Evolutionary conservation across 2,797 vertebrate species (phyloP).

Genomic region (Acestrorhynchus altus): DNA sequence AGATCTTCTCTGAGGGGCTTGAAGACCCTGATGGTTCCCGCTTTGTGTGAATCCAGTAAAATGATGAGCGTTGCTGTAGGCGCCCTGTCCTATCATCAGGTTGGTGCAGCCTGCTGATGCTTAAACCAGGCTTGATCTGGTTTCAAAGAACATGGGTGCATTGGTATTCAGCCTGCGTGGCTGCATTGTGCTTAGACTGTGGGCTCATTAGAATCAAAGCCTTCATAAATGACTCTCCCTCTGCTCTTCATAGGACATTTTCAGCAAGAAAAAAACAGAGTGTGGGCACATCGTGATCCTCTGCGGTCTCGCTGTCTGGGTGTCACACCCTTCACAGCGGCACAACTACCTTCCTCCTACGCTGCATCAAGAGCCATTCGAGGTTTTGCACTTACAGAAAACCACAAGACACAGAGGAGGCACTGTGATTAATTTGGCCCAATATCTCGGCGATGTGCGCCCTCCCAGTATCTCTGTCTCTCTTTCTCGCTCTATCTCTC

Average conservation of each 20-base stretch:
- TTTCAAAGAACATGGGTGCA: background rate
- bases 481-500: background rate
- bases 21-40: too few relatives aligned
- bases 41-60: too few relatives aligned
- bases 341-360: background rate
- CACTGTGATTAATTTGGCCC: conserved; percentile 13
- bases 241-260: background rate
- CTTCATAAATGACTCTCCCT: conserved; percentile 12
- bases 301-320: background rate
- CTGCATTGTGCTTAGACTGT: conserved; percentile 11
- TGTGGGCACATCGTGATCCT: background rate
- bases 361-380: conserved; percentile 26
- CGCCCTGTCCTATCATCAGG: background rate
- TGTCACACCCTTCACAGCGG: conserved; percentile 1
- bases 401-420: conserved; percentile 18
- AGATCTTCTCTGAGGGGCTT: too few relatives aligned
- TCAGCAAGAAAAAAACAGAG: background rate
- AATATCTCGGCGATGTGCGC: background rate
- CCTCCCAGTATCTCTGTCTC: background rate
- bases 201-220: conserved; percentile 15
- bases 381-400: conserved; percentile 14
- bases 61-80: background rate
- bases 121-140: background rate
- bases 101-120: background rate
- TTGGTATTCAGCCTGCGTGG: conserved; percentile 12